Conservation (phyloP, 2,888 invertebrate genomes). For the Pandemis cinnamomeana region DNA sequence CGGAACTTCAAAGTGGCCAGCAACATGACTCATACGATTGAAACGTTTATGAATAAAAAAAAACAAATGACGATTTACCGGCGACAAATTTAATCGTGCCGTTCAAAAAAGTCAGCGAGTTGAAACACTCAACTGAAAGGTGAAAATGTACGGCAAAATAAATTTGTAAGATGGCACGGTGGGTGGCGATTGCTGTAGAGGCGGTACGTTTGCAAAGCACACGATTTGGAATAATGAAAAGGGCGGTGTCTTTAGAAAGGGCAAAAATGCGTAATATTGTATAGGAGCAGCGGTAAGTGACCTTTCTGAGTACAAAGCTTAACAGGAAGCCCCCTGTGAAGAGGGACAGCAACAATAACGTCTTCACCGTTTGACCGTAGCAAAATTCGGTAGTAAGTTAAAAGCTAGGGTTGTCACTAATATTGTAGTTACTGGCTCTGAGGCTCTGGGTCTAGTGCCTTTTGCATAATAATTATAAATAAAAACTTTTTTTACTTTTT, state of each 20-base stretch:
- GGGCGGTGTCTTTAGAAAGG: constrained; percentile 65
- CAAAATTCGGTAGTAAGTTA: constrained; percentile 42
- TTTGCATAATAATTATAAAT: too few species aligned
- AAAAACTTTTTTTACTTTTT: too few species aligned
- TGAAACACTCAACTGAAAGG: constrained; percentile 41
- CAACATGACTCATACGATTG: constrained; percentile 76
- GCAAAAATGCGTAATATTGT: constrained; percentile 60
- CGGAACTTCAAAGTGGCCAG: constrained; percentile 66
- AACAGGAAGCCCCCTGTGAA: constrained; percentile 75
- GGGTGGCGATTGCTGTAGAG: constrained; percentile 71
- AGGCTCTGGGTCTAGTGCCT: too few species aligned
- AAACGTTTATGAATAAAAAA: constrained; percentile 63
- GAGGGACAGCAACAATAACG: constrained; percentile 63
- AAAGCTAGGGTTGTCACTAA: constrained; percentile 59
- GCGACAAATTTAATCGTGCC: constrained; percentile 45
- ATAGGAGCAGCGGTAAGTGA: constrained; percentile 69
- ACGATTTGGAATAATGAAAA: constrained; percentile 62
- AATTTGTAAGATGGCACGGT: constrained; percentile 58
- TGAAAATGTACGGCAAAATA: constrained; percentile 38
- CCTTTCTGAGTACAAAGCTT: constrained; percentile 69
- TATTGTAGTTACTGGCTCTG: too few species aligned
- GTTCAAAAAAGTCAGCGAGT: constrained; percentile 23
- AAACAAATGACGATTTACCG: constrained; percentile 64
- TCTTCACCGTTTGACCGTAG: constrained; percentile 72
- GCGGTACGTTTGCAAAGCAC: constrained; percentile 78